These are phyloP conservation scores for Hexactinellida sp. DNA, from an alignment of 37 sponge, comb jelly and placozoan species.

Conservation along the genomic window DNA sequence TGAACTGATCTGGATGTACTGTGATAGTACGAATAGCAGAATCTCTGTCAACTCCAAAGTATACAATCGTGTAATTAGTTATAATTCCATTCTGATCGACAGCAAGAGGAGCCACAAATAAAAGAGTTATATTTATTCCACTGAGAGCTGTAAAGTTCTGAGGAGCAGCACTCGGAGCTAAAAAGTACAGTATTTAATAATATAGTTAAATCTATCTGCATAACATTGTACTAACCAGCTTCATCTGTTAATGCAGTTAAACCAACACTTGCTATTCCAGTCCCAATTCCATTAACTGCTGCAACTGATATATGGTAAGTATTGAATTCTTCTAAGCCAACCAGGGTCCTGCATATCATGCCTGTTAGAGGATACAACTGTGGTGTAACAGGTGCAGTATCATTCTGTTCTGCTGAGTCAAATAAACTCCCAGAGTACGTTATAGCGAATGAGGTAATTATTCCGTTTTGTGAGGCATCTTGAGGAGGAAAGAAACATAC, in stretches of 20 bases:
- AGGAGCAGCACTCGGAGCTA: not conserved
- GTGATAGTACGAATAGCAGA: not conserved
- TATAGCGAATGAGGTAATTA: not conserved
- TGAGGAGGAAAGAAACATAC: not conserved
- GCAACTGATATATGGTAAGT: not conserved
- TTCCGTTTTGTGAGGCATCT: not conserved
- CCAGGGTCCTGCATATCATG: not conserved
- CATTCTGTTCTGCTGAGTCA: not conserved
- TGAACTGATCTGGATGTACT: not conserved
- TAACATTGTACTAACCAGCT: not conserved
- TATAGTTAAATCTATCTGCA: not conserved
- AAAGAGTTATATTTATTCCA: not conserved
- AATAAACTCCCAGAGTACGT: not conserved
- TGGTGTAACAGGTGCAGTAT: not conserved
- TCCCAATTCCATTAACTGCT: not conserved
- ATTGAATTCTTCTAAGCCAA: not conserved
- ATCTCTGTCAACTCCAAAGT: not conserved
- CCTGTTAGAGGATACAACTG: not conserved
- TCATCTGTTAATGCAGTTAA: not conserved
- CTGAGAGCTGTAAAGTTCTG: not conserved
- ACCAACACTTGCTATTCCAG: not conserved
- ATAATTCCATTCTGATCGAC: conserved; percentile 4
- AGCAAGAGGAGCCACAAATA: not conserved
- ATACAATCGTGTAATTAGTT: not conserved
- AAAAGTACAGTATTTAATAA: not conserved